A percentile compares a stretch with the other conserved stretches of the same genome.
Conservation (phyloP, 2,113 vertebrate species). For the Scomber japonicus region DNA sequence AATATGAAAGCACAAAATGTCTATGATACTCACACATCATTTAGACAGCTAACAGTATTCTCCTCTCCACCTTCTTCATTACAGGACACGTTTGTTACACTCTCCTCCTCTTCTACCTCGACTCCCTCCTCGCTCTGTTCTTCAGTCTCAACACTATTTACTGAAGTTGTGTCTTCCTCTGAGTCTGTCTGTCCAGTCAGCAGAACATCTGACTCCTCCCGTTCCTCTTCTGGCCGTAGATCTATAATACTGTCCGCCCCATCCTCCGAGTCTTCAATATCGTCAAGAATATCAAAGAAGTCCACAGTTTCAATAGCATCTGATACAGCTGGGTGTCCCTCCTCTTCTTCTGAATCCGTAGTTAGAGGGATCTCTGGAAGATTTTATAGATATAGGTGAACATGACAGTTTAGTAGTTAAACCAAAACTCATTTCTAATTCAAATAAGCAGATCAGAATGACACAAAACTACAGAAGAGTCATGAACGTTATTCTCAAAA, state of each 20-base stretch:
- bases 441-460: no score
- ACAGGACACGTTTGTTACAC: constrained; percentile 10
- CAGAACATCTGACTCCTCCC: constrained; percentile 30
- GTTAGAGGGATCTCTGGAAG: constrained; percentile 24
- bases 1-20: not conserved
- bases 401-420: not conserved
- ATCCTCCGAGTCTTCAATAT: not conserved
- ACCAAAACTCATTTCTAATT: not conserved
- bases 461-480: not conserved
- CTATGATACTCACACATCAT: constrained; percentile 65
- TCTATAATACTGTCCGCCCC: constrained; percentile 20
- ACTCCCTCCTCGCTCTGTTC: constrained; percentile 16
- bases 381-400: constrained; percentile 11
- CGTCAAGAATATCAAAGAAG: constrained; percentile 10
- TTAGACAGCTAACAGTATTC: constrained; percentile 16
- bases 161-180: constrained; percentile 29
- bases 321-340: not conserved
- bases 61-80: constrained; percentile 45
- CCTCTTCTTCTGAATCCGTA: constrained; percentile 43
- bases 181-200: constrained; percentile 49
- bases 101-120: constrained; percentile 23
- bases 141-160: constrained; percentile 12
- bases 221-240: constrained; percentile 60
- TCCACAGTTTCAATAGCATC: constrained; percentile 36
- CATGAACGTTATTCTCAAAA: not conserved